A percentile compares a stretch with the other conserved stretches of the same genome.
Evolutionary conservation across 2,113 vertebrate genomes (phyloP).

Genomic region (Triplophysa siluroides): DNA sequence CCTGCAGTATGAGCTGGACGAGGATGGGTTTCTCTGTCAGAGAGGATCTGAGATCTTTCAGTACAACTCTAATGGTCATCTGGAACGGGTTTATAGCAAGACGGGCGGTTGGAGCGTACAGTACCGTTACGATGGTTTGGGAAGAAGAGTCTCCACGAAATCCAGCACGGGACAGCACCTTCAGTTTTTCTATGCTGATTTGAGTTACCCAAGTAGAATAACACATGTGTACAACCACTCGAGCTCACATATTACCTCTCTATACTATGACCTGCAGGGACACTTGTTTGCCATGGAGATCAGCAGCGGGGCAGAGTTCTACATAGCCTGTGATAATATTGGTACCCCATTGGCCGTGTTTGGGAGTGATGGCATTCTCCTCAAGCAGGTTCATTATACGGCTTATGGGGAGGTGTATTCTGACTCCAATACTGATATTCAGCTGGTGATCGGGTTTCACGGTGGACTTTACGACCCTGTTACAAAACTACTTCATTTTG

Average conservation of each 20-base stretch:
- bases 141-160: slow-evolving; percentile 90
- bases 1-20: slow-evolving; percentile 94
- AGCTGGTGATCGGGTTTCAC: slow-evolving; percentile 94
- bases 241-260: slow-evolving; percentile 94
- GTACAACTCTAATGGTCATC: slow-evolving; percentile 95
- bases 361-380: slow-evolving; percentile 92
- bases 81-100: slow-evolving; percentile 94
- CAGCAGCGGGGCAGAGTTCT: slow-evolving; percentile 96
- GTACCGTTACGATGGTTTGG: slow-evolving; percentile 94
- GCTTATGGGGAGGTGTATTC: slow-evolving; percentile 97
- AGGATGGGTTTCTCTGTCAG: slow-evolving; percentile 94
- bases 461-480: slow-evolving; percentile 94
- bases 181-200: slow-evolving; percentile 96
- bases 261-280: slow-evolving; percentile 97
- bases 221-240: slow-evolving; percentile 98
- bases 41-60: slow-evolving; percentile 94
- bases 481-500: slow-evolving; percentile 95
- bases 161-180: slow-evolving; percentile 91
- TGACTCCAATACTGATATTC: slow-evolving; percentile 96
- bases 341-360: slow-evolving; percentile 94
- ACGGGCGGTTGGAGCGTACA: slow-evolving; percentile 92
- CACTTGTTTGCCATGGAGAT: slow-evolving; percentile 99
- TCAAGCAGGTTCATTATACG: slow-evolving; percentile 97
- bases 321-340: slow-evolving; percentile 95
- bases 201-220: slow-evolving; percentile 90